Evolutionary conservation across 2,888 invertebrate genomes (phyloP), one percentile per base, ranked within the genome.

Genomic region (Cryptocheilus praepositus): DNA sequence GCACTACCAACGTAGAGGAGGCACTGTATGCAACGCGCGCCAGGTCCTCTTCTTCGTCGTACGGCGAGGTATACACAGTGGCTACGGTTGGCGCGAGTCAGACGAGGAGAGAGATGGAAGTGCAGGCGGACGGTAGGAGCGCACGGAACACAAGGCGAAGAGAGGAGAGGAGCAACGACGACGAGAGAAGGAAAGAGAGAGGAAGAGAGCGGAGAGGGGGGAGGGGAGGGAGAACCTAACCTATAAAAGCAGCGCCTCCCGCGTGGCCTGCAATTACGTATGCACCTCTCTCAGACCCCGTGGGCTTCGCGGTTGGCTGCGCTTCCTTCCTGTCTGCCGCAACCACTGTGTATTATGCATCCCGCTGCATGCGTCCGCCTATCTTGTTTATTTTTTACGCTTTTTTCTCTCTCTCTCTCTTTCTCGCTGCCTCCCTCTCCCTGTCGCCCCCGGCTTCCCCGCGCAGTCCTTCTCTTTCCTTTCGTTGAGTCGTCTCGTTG

Each of bases 271-370:
- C 82, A 86, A 86, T 87, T 86, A 88, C 82, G 84, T 83, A 86
- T 85, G 86, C 85, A 86, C 84, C 85, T 84, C 85, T 85, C 83
- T 77, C 75, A 76, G 83, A 81, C 79, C 81, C 82, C 79, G 82
- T 81, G 81, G 85, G 85, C 86, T 85, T 84, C 84, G 82, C 88
- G 87, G 86, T 87, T 85, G 83, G 87, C 83, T 85, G 87, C 86
- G 86, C 86, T 88, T 88, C 87, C 88, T 88, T 88, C 87, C 88
- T 87, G 86, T 86, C 86, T 78, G 85, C 85, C 79, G 83, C 83
- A 84, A 82, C 84, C 82, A 81, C 81, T 76, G 81, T 67, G 71
- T 71, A 77, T 79, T 76, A 74, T 74, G 72, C 81, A 71, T 73
- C 78, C 71, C 73, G 69, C 61, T 53, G 57, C 71, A 66, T 68